These are phyloP conservation scores for Kryphioiulus occultus DNA, from an alignment of 2,888 invertebrate genomes.

Conservation along the genomic window DNA sequence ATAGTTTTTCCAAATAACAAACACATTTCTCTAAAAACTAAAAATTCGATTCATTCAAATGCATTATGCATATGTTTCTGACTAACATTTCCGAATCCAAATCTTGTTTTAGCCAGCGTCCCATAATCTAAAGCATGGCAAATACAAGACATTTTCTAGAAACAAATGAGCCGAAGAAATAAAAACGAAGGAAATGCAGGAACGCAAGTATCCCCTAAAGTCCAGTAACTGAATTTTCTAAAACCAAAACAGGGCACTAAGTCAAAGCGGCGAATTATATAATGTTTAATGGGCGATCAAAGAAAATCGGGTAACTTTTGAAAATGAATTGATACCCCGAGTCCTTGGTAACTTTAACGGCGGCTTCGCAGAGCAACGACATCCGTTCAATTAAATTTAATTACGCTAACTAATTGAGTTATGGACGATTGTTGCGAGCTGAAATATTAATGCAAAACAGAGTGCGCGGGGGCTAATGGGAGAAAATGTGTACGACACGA, in stretches of 20 bases:
- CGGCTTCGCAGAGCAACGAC: neutral
- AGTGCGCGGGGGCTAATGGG: neutral
- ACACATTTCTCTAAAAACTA: too few relatives aligned
- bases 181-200: too few relatives aligned
- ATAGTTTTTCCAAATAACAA: too few relatives aligned
- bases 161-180: too few relatives aligned
- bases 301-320: neutral
- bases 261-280: neutral
- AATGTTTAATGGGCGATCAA: neutral
- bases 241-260: neutral
- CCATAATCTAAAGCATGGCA: too few relatives aligned
- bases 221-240: neutral
- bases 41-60: too few relatives aligned
- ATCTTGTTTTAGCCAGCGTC: too few relatives aligned
- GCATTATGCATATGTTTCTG: too few relatives aligned
- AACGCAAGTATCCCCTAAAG: neutral
- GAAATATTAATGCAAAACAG: conserved; percentile 3
- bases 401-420: neutral
- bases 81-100: too few relatives aligned
- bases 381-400: conserved; percentile 1
- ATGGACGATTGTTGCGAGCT: neutral
- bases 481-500: neutral
- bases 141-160: too few relatives aligned
- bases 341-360: neutral
- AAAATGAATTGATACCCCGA: neutral